These are phyloP conservation scores for Hydrozoanthus gracilis DNA, from an alignment of 92 coral and sea anemone genomes.

Conservation along the genomic window DNA sequence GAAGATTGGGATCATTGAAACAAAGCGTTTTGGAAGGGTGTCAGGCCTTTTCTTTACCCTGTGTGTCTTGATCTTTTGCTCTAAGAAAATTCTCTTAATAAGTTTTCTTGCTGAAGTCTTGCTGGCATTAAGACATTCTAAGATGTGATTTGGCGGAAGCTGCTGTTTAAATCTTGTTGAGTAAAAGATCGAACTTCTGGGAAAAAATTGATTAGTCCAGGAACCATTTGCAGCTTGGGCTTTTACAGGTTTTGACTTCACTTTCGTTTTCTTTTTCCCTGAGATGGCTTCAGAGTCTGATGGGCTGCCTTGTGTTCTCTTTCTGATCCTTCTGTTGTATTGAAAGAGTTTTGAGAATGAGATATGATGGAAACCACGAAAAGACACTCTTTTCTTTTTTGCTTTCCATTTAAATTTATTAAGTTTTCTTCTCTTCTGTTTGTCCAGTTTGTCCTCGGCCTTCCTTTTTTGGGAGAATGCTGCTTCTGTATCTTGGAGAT, in stretches of 20 bases:
- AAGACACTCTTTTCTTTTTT: neutral
- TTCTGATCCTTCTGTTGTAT: neutral
- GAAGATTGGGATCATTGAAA: conserved; percentile 44
- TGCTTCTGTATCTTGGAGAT: neutral
- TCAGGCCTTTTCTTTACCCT: neutral
- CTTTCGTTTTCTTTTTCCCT: neutral
- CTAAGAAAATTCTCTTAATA: conserved; percentile 57
- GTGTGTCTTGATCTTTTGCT: neutral
- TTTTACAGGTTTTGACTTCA: neutral
- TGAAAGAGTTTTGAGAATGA: neutral
- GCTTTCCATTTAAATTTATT: neutral
- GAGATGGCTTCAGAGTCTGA: neutral
- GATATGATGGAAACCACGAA: no score
- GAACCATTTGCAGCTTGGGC: neutral
- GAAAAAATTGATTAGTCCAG: conserved; percentile 41
- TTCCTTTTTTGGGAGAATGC: conserved; percentile 32
- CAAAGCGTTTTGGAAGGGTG: conserved; percentile 67
- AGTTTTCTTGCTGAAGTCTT: conserved; percentile 63
- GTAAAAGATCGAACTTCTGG: conserved; percentile 34
- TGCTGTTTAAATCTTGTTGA: conserved; percentile 40
- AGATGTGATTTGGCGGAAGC: conserved; percentile 61
- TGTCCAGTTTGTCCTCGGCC: neutral
- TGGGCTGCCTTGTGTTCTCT: neutral
- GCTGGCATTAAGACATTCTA: conserved; percentile 56
- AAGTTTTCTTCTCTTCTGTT: neutral